These are phyloP conservation scores for Perodicticus potto DNA, from an alignment of 2,797 vertebrate genomes.

Conservation along the genomic window DNA sequence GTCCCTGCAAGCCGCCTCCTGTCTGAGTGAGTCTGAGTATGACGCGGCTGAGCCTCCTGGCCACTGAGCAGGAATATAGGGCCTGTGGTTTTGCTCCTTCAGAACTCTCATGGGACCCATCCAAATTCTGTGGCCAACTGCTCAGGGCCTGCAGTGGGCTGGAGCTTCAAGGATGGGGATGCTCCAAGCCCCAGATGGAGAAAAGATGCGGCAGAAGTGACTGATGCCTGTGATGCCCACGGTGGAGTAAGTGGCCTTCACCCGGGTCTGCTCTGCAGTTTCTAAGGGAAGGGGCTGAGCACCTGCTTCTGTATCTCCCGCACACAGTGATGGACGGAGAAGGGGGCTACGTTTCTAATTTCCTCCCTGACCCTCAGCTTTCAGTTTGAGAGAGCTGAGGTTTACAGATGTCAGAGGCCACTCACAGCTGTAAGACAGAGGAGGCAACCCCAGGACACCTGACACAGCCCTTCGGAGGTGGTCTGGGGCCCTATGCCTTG, in stretches of 20 bases:
- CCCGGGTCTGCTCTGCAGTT: neutral
- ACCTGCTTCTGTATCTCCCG: neutral
- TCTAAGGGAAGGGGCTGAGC: neutral
- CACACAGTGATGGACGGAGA: neutral
- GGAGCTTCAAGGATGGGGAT: neutral
- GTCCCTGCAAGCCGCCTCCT: too few species aligned
- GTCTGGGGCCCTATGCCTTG: rapidly evolving
- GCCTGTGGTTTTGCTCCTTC: neutral
- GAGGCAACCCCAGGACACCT: rapidly evolving
- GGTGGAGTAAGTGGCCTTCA: rapidly evolving
- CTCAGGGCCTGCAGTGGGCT: rapidly evolving
- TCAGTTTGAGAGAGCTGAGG: neutral
- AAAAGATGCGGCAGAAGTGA: neutral
- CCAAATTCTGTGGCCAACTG: neutral
- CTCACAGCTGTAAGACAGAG: rapidly evolving
- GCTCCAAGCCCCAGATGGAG: neutral
- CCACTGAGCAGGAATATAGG: neutral
- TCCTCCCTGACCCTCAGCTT: neutral
- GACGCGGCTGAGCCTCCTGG: neutral
- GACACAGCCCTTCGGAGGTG: neutral
- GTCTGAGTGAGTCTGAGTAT: neutral
- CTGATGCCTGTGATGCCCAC: neutral
- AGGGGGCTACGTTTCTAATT: neutral
- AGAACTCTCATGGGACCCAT: too few species aligned
- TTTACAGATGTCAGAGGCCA: too few species aligned